A percentile compares a stretch with the other conserved stretches of the same genome.
These are phyloP conservation scores for Hemiprocne comata DNA, from an alignment of 2,113 vertebrate species.

Conservation along the genomic window DNA sequence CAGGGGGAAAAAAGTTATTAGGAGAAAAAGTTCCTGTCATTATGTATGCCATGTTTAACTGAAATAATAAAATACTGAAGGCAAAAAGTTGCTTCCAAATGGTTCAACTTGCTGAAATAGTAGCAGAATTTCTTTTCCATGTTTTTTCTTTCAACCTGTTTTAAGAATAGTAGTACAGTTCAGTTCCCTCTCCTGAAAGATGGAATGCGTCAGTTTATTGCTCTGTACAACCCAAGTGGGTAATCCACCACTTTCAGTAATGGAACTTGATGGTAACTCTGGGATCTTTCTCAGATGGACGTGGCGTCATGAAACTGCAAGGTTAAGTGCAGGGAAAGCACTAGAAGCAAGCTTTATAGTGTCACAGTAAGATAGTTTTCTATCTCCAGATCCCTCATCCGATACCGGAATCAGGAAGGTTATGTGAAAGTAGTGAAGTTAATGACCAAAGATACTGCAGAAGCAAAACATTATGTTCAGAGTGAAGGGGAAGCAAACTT, in stretches of 20 bases:
- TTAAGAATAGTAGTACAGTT: neutral
- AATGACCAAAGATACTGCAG: neutral
- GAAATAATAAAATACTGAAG: neutral
- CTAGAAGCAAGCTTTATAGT: neutral
- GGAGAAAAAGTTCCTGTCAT: neutral
- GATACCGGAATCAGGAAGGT: neutral
- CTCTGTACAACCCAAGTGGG: neutral
- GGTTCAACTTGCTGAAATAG: neutral
- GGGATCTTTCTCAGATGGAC: neutral
- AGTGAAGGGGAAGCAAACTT: neutral
- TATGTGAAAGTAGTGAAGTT: neutral
- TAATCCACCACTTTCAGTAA: neutral
- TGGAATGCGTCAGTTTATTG: neutral
- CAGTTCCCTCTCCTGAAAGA: neutral
- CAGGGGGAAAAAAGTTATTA: rapidly evolving
- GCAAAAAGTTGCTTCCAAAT: neutral
- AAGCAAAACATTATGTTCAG: neutral
- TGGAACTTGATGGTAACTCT: neutral
- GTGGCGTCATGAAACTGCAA: neutral
- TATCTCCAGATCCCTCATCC: neutral
- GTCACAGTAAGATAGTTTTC: neutral
- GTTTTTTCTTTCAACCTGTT: neutral
- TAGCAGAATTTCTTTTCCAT: neutral
- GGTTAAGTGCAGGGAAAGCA: neutral
- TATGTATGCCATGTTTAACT: neutral